Evolutionary conservation across 2,888 invertebrate genomes (phyloP), one percentile per base, ranked within the genome.

Genomic region (Mycogona germanica): DNA sequence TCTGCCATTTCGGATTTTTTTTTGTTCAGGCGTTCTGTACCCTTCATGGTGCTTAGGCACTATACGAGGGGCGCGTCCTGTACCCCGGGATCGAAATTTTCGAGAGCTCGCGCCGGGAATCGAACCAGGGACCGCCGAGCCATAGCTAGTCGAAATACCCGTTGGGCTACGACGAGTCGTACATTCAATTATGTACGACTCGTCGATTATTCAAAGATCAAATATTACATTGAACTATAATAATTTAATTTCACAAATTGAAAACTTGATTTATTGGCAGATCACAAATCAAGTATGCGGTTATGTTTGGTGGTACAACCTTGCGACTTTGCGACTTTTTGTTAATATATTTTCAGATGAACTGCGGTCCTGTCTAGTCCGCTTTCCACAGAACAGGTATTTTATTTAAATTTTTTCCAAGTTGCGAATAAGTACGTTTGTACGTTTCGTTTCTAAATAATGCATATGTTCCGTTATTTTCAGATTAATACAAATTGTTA

Each of bases 401-500:
- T 30, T 49, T 7, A 17, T 40, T 19, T 9, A 5, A 6, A 40
- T 19, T 40, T n/a, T 9, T 6, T 40, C 21, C n/a, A 40, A 40
- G 21, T n/a, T 40, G 5, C 7, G n/a, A 40, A n/a, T 9, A 17
- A n/a, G 21, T 40, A 30, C 7, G 19, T 49, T 17, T 19, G 19
- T 17, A 4, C 19, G 5, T 4, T 7, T 49, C 21, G 21, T 19
- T 35, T 49, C 17, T 44, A 23, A 32, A 32, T 32, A n/a, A n/a
- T n/a, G 35, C 9, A 9, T 32, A n/a, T 32, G n/a, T 12, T 32
- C 9, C 9, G n/a, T 32, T 12, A 32, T 32, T 32, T 19, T 7
- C 32, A 49, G 49, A 25, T 23, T 49, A n/a, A 14, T 49, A 19
- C 49, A 49, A 21, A 49, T 49, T n/a, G 49, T 49, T n/a, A 19